Base-by-base conservation (phyloP, 2,888 invertebrate species). In the Melieria crassipennis region DNA sequence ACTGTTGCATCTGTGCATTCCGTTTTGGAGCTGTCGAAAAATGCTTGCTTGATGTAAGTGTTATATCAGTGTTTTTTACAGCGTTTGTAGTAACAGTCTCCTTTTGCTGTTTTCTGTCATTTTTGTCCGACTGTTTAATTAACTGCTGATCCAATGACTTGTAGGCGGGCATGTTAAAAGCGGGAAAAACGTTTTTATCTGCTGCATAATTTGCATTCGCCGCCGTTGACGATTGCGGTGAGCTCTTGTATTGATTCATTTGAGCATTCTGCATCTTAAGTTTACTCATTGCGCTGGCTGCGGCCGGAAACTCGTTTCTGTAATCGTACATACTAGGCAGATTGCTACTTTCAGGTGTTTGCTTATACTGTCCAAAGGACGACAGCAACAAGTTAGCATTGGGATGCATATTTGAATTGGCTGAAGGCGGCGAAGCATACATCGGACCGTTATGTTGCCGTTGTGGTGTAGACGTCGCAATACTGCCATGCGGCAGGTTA, bases 311-410 rank as follows among this genome's bases (percentile, higher is more conserved):
- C 60, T 76, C 76, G 6, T 72, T 73, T 1, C 73, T 68, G 64
- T 76, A 77, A 69, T 73, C 73, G 55, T 73, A 73, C 66, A 75
- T 69, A 65, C 57, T 76, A 6, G 69, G 72, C 67, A 71, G 75
- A 30, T 67, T 30, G 30, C 30, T 70, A n/a, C 69, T 73, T 62
- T 75, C 71, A 13, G 74, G 52, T 0, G 72, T 69, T 16, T 76
- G 72, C 30, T 72, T 70, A 30, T 74, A 77, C 65, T 75, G 76
- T 13, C 75, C 75, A 43, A 70, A 75, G 10, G 72, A 72, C 7
- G 75, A 70, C 42, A 75, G 46, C 42, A 70, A 66, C 0, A 72
- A 67, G 2, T 69, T 63, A 69, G 69, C 74, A 16, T n/a, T 72
- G 4, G 62, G 57, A 65, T 64, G 55, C 57, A 75, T 46, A 65